Evolutionary conservation across 2,797 vertebrate genomes (phyloP).

Genomic region (Ptychobarbus kaznakovi): DNA sequence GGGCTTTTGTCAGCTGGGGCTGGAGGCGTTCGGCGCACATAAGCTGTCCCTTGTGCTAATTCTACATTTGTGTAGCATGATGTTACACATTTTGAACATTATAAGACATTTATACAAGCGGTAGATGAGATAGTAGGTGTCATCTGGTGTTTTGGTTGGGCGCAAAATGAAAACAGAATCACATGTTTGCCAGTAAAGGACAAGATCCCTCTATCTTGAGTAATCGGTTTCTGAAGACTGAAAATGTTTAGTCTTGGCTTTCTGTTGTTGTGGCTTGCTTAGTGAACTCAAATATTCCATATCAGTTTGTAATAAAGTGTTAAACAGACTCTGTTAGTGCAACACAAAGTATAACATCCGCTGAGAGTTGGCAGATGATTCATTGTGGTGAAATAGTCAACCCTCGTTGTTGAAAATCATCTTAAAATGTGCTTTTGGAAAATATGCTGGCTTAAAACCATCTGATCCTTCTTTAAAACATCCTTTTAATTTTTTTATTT

Average conservation of each 20-base stretch:
- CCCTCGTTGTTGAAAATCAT: neutral
- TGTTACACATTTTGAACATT: neutral
- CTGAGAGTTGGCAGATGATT: slow-evolving; percentile 1
- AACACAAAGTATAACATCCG: neutral
- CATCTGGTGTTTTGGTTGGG: neutral
- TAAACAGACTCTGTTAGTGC: neutral
- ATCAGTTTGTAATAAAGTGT: neutral
- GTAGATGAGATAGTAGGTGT: neutral
- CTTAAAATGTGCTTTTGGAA: neutral
- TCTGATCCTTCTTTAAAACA: neutral
- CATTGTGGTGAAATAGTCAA: neutral
- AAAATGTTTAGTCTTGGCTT: neutral
- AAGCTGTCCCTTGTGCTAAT: slow-evolving; percentile 2
- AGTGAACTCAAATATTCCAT: neutral
- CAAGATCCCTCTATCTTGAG: neutral
- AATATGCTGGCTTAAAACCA: neutral
- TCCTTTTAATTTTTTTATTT: neutral
- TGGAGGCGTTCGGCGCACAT: neutral
- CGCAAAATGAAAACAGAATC: neutral
- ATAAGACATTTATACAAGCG: neutral
- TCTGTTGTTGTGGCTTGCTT: neutral
- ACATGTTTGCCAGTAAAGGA: neutral
- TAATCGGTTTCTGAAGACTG: neutral
- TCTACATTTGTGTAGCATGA: neutral
- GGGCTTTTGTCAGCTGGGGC: slow-evolving; percentile 18